These are phyloP conservation scores for Pachydiplax longipennis DNA, from an alignment of 2,888 invertebrate genomes.

Conservation along the genomic window DNA sequence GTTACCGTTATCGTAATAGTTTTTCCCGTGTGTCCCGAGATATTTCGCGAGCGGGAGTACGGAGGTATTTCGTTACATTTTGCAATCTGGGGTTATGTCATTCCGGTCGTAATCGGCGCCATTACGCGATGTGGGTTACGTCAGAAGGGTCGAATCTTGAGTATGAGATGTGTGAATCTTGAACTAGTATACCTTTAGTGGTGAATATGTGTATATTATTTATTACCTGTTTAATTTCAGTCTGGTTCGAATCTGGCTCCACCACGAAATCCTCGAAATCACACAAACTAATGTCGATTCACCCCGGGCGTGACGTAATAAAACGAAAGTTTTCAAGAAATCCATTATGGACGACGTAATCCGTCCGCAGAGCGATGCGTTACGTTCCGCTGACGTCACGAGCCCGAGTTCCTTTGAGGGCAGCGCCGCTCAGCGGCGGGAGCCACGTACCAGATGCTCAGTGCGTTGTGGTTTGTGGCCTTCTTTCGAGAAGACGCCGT, in stretches of 20 bases:
- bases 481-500: constrained; percentile 39
- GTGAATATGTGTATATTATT: not conserved
- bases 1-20: not conserved
- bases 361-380: constrained; percentile 27
- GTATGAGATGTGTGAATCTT: too few species aligned
- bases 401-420: not conserved
- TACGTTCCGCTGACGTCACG: constrained; percentile 31
- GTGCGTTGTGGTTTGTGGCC: constrained; percentile 39
- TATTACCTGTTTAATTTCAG: not conserved
- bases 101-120: not conserved
- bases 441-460: constrained; percentile 10
- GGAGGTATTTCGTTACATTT: not conserved
- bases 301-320: not conserved
- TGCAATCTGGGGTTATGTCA: not conserved
- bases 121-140: too few species aligned
- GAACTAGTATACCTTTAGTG: not conserved
- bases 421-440: constrained; percentile 31
- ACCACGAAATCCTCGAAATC: not conserved
- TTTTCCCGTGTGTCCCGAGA: not conserved
- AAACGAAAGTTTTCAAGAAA: constrained; percentile 36
- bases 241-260: not conserved
- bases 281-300: not conserved
- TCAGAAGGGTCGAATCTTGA: too few species aligned
- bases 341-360: constrained; percentile 40
- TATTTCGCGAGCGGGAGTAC: too few species aligned